Conservation (phyloP, 2,113 vertebrate genomes). For the Callipepla squamata region DNA sequence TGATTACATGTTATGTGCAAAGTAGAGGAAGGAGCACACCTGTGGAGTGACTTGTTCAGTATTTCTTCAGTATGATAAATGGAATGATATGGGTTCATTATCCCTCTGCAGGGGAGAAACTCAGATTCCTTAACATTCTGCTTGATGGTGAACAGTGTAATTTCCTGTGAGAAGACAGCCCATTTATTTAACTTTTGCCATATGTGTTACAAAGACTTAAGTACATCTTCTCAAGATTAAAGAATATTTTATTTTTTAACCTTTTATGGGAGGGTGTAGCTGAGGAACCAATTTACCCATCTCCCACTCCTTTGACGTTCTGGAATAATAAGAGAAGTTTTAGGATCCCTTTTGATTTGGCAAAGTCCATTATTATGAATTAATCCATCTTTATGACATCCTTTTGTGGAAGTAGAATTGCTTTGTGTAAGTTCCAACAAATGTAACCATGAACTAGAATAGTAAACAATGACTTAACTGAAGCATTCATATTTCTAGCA, state of each 20-base stretch:
- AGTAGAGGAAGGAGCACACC: conserved; percentile 28
- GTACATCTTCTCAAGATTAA: neutral
- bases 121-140: conserved; percentile 31
- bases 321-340: neutral
- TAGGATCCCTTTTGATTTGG: conserved; percentile 4
- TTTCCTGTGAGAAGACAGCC: conserved; percentile 56
- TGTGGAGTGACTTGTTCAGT: conserved; percentile 26
- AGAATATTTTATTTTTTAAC: neutral
- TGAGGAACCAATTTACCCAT: neutral
- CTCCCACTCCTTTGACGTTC: neutral
- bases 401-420: neutral
- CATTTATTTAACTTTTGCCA: conserved; percentile 57
- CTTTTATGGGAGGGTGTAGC: neutral
- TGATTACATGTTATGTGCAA: neutral
- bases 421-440: neutral
- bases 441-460: neutral
- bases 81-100: conserved; percentile 55
- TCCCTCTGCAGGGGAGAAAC: conserved; percentile 49
- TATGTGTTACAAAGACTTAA: conserved; percentile 7
- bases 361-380: neutral
- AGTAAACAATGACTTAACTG: neutral
- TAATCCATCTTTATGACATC: neutral
- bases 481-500: neutral
- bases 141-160: conserved; percentile 46
- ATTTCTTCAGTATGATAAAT: conserved; percentile 35